These are phyloP conservation scores for Drosophila funebris DNA, from an alignment of 1,140 invertebrate genomes.

Conservation along the genomic window DNA sequence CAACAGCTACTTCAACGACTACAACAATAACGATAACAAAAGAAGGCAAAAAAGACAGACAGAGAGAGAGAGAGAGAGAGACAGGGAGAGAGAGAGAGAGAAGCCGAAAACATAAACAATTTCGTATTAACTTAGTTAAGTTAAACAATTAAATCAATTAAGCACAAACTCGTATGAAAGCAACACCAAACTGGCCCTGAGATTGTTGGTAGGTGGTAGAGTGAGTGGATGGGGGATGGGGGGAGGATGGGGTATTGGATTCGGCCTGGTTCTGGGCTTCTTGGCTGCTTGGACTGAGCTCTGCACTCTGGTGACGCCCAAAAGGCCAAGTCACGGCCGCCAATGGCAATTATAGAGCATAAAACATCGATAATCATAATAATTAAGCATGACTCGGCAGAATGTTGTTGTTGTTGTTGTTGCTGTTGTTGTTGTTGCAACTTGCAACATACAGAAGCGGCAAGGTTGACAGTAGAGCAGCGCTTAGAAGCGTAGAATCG, in stretches of 20 bases:
- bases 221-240: background rate
- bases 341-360: slow-evolving; percentile 79
- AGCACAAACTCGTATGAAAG: slow-evolving; percentile 25
- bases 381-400: slow-evolving; percentile 78
- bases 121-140: slow-evolving; percentile 30
- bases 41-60: background rate
- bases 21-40: background rate
- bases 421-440: slow-evolving; percentile 1
- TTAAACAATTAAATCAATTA: slow-evolving; percentile 70
- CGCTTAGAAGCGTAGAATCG: slow-evolving; percentile 16
- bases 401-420: slow-evolving; percentile 28
- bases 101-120: slow-evolving; percentile 37
- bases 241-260: background rate
- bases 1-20: slow-evolving; percentile 28
- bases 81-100: slow-evolving; percentile 46
- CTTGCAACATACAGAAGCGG: slow-evolving; percentile 38
- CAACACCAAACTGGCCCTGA: slow-evolving; percentile 2
- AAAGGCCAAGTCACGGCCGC: slow-evolving; percentile 62
- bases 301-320: slow-evolving; percentile 42
- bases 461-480: slow-evolving; percentile 63
- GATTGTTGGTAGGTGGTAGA: background rate
- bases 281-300: background rate
- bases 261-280: slow-evolving; percentile 31
- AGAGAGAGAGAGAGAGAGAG: background rate
- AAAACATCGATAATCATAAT: slow-evolving; percentile 82